Percentiles rank a stretch among this genome's conserved stretches.
Evolutionary conservation across 2,113 vertebrate species (phyloP).

Genomic region (Trematocara stigmaticum): DNA sequence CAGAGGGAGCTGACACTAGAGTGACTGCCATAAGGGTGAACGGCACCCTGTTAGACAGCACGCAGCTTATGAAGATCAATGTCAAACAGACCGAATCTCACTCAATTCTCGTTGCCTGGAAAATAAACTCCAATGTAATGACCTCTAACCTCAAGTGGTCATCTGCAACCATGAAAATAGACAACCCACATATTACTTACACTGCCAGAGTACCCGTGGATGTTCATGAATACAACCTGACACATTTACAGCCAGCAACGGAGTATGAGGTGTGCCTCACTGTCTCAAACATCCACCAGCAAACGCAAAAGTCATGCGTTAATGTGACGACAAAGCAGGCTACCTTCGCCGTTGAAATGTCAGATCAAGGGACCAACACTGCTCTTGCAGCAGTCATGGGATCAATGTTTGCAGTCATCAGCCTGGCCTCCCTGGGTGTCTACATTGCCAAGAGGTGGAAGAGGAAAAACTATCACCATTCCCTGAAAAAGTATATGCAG

Average conservation of each 20-base stretch:
- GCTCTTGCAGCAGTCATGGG: slow-evolving; percentile 92
- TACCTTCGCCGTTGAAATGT: slow-evolving; percentile 81
- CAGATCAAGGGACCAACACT: slow-evolving; percentile 86
- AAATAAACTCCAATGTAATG: slow-evolving; percentile 91
- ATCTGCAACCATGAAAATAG: slow-evolving; percentile 95
- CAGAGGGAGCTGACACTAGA: slow-evolving; percentile 89
- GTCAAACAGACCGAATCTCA: slow-evolving; percentile 91
- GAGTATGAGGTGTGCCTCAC: slow-evolving; percentile 97
- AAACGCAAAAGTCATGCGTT: slow-evolving; percentile 90
- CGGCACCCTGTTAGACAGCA: slow-evolving; percentile 86
- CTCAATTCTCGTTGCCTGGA: slow-evolving; percentile 95
- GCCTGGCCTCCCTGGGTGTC: slow-evolving; percentile 82
- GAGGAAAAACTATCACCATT: slow-evolving; percentile 97
- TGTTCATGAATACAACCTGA: slow-evolving; percentile 96
- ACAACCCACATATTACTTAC: slow-evolving; percentile 96
- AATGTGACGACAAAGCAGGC: slow-evolving; percentile 94
- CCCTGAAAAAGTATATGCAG: slow-evolving; percentile 98
- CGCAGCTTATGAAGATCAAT: slow-evolving; percentile 90
- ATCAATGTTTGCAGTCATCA: slow-evolving; percentile 87
- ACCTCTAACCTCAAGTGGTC: slow-evolving; percentile 96
- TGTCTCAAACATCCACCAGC: slow-evolving; percentile 88
- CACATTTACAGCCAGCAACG: slow-evolving; percentile 89
- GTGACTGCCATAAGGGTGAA: slow-evolving; percentile 89
- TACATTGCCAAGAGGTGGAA: slow-evolving; percentile 90
- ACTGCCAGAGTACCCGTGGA: slow-evolving; percentile 93